Percentiles rank a stretch among this genome's conserved stretches.
Evolutionary conservation across 2,797 vertebrate genomes (phyloP).

Genomic region (Tauraco hartlaubi): DNA sequence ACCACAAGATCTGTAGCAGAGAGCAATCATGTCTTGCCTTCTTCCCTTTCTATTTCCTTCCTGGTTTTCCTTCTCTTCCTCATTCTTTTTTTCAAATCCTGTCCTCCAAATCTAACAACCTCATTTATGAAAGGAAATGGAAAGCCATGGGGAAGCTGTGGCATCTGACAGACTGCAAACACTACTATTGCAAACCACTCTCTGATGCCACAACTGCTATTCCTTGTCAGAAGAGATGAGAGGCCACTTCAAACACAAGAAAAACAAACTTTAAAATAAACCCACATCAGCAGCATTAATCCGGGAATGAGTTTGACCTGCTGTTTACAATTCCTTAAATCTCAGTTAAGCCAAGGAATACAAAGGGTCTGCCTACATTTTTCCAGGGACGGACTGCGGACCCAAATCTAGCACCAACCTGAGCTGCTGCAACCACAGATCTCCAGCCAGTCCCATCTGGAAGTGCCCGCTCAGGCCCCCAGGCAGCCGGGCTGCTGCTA

Average conservation of each 20-base stretch:
- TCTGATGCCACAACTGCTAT: background rate
- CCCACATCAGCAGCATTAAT: background rate
- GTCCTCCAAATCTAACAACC: background rate
- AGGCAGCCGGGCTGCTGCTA: background rate
- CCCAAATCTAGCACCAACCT: background rate
- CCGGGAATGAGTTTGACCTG: background rate
- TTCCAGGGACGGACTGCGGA: background rate
- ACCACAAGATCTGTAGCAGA: background rate
- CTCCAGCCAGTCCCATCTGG: background rate
- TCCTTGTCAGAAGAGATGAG: constrained; percentile 13
- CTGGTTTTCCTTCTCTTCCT: background rate
- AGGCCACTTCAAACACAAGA: constrained; percentile 20
- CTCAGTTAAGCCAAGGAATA: background rate
- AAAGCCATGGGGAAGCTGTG: constrained; percentile 8
- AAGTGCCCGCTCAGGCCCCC: background rate
- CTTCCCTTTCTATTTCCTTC: background rate
- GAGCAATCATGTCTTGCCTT: background rate
- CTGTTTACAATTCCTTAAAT: background rate
- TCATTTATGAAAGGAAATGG: background rate
- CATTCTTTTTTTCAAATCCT: background rate
- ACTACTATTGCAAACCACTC: background rate
- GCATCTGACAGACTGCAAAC: background rate
- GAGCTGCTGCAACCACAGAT: background rate
- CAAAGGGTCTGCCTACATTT: background rate
- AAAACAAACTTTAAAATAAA: constrained; percentile 36